phyloP scores from a whole-genome alignment of 2,888 invertebrate genomes.

The Acronicta psi region DNA sequence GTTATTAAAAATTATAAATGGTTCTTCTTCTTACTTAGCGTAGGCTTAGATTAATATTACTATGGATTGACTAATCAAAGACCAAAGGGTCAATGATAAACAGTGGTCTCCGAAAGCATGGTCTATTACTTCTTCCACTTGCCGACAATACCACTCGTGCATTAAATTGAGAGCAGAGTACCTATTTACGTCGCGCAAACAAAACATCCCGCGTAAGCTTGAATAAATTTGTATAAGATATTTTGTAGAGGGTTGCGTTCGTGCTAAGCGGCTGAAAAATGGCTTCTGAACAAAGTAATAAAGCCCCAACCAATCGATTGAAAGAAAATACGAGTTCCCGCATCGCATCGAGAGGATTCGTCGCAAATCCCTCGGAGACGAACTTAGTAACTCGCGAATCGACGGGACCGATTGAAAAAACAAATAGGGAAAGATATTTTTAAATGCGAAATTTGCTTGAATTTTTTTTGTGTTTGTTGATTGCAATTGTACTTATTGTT shows the following conservation, averaged over 20 bases:
- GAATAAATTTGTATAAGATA: conserved; percentile 66
- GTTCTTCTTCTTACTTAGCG: too few species aligned
- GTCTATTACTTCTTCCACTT: not conserved
- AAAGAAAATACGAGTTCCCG: conserved; percentile 59
- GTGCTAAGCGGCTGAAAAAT: conserved; percentile 64
- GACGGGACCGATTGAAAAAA: conserved; percentile 28
- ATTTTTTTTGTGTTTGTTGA: conserved; percentile 1
- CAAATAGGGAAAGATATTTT: conserved; percentile 24
- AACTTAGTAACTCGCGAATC: conserved; percentile 36
- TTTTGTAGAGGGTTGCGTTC: conserved; percentile 62
- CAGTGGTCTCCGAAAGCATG: not conserved
- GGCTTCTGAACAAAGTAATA: conserved; percentile 62
- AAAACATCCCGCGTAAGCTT: conserved; percentile 63
- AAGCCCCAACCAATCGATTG: conserved; percentile 60
- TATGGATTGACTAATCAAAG: too few species aligned
- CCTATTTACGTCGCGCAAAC: conserved; percentile 57
- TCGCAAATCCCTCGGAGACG: conserved; percentile 23
- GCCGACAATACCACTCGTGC: not conserved
- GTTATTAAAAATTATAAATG: too few species aligned
- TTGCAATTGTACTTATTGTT: not conserved
- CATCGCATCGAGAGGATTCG: conserved; percentile 32
- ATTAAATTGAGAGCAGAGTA: not conserved
- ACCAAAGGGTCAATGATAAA: too few species aligned
- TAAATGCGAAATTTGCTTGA: conserved; percentile 14
- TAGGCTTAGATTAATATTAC: too few species aligned